Conservation (phyloP, 2,113 vertebrate species). For the Anarrhichthys ocellatus region DNA sequence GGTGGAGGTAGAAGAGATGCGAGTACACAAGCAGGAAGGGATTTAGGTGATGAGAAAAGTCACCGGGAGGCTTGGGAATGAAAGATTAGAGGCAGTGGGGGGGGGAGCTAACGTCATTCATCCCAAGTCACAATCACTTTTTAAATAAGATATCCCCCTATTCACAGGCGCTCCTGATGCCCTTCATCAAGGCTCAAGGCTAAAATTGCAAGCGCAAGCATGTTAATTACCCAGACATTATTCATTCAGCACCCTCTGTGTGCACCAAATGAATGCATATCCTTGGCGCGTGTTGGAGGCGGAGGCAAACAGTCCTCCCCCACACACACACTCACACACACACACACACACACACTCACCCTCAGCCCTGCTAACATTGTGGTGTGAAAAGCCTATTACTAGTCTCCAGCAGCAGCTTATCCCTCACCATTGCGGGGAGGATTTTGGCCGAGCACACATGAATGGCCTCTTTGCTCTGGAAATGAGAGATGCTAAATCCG, state of each 20-base stretch:
- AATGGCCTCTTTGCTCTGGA: constrained; percentile 47
- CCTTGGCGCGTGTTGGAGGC: constrained; percentile 38
- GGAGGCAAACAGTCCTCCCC: constrained; percentile 30
- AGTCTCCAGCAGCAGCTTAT: constrained; percentile 63
- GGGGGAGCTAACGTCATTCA: constrained; percentile 6
- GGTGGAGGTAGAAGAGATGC: constrained; percentile 28
- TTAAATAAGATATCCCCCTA: constrained; percentile 44
- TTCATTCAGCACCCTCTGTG: constrained; percentile 33
- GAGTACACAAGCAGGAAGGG: constrained; percentile 43
- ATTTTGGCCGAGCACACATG: constrained; percentile 46
- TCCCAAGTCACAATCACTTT: constrained; percentile 23
- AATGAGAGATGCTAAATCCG: constrained; percentile 59
- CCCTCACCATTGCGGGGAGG: constrained; percentile 42
- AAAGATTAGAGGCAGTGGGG: constrained; percentile 7
- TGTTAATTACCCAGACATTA: constrained; percentile 62
- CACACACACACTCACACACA: neutral
- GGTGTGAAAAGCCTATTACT: constrained; percentile 66
- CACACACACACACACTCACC: neutral
- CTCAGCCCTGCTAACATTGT: constrained; percentile 47
- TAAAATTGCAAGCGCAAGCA: constrained; percentile 34
- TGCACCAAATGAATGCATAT: constrained; percentile 40
- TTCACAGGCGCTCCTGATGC: constrained; percentile 23
- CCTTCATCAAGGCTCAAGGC: constrained; percentile 63
- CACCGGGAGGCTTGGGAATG: constrained; percentile 19
- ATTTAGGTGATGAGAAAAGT: constrained; percentile 50